Evolutionary conservation across 1,140 invertebrate genomes (phyloP).

Genomic region (Hypsibius dujardini): DNA sequence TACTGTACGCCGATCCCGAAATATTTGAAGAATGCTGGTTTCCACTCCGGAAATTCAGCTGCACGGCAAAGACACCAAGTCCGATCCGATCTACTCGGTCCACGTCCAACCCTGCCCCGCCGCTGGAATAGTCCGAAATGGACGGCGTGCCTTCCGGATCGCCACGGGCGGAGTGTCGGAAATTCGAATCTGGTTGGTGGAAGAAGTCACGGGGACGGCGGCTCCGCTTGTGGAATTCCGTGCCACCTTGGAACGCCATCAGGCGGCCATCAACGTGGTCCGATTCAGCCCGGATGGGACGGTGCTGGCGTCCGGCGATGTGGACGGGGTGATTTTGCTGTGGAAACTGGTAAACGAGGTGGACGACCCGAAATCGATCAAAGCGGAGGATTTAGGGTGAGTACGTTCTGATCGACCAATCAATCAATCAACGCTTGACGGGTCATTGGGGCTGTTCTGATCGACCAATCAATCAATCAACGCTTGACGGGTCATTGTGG

Average conservation of each 20-base stretch:
- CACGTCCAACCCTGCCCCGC: background rate
- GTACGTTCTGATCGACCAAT: no score
- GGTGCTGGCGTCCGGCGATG: slow-evolving; percentile 71
- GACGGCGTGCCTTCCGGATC: background rate
- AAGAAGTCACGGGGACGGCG: background rate
- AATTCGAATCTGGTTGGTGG: background rate
- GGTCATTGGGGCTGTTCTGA: no score
- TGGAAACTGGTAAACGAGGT: slow-evolving; percentile 22
- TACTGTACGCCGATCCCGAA: no score
- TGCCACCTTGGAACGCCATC: slow-evolving; percentile 67
- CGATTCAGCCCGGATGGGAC: slow-evolving; percentile 73
- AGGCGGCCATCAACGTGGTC: slow-evolving; percentile 75
- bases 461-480: no score
- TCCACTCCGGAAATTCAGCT: background rate
- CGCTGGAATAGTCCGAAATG: no score
- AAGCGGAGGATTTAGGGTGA: slow-evolving; percentile 33
- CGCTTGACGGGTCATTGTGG: no score
- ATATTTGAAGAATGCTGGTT: background rate
- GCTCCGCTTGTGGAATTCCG: slow-evolving; percentile 48
- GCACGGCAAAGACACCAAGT: background rate
- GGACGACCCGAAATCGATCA: slow-evolving; percentile 24
- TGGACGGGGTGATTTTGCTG: slow-evolving; percentile 38
- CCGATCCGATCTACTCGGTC: background rate
- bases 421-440: no score
- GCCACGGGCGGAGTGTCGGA: background rate